Percentiles rank a stretch among this genome's conserved stretches.
Evolutionary conservation across 2,113 vertebrate genomes (phyloP).

Genomic region (Bucco capensis): DNA sequence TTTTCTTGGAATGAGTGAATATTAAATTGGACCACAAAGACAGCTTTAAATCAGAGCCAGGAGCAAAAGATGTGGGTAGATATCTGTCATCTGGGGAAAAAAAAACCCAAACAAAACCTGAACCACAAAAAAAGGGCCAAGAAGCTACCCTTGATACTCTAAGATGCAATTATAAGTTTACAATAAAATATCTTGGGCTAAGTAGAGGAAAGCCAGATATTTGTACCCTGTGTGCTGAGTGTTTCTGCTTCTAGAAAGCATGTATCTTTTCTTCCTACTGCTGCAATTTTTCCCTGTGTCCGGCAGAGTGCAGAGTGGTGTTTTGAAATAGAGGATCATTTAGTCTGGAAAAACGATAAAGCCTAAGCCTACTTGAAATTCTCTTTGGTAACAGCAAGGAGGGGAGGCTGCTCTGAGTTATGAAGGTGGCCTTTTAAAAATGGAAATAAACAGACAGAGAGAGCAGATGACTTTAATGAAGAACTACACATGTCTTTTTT

Average conservation of each 20-base stretch:
- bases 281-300: conserved; percentile 6
- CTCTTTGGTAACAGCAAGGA: neutral
- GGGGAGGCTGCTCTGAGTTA: conserved; percentile 48
- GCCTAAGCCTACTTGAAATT: conserved; percentile 48
- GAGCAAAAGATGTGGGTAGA: neutral
- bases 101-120: neutral
- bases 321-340: conserved; percentile 47
- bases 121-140: neutral
- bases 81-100: neutral
- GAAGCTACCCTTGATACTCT: neutral
- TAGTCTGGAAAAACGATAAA: conserved; percentile 1
- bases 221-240: neutral
- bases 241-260: neutral
- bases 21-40: conserved; percentile 32
- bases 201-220: neutral
- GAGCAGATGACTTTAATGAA: conserved; percentile 49
- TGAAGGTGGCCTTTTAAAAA: conserved; percentile 68
- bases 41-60: conserved; percentile 8
- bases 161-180: neutral
- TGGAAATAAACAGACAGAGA: conserved; percentile 57
- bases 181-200: neutral
- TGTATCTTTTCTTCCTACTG: neutral
- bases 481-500: neutral
- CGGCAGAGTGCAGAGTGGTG: conserved; percentile 66
- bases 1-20: neutral